Evolutionary conservation across 2,113 vertebrate genomes (phyloP).

Genomic region (Cacatua alba): DNA sequence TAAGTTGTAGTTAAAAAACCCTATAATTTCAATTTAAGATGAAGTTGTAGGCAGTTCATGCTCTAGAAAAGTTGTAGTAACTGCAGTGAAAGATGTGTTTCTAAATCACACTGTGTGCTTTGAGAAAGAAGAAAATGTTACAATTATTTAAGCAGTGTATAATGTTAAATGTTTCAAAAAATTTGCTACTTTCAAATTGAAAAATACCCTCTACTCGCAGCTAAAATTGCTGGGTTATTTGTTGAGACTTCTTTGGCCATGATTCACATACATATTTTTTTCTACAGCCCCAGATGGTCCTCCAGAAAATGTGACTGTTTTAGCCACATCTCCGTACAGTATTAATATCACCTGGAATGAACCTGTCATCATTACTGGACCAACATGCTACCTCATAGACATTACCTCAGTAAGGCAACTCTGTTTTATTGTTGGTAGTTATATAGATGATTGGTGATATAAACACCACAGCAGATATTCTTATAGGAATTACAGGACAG

Average conservation of each 20-base stretch:
- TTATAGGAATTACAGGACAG: not conserved
- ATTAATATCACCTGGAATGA: conserved; percentile 86
- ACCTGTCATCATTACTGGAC: conserved; percentile 87
- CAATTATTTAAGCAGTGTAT: not conserved
- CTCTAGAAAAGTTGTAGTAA: not conserved
- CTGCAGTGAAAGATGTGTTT: not conserved
- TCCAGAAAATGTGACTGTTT: conserved; percentile 82
- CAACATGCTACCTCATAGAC: conserved; percentile 89
- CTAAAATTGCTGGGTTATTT: not conserved
- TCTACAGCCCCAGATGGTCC: conserved; percentile 87
- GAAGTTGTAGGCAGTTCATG: not conserved
- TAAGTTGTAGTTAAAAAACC: not conserved
- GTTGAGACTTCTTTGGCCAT: not conserved
- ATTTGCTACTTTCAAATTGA: not conserved
- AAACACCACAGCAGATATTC: not conserved
- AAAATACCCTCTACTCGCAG: not conserved
- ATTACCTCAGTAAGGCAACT: conserved; percentile 77
- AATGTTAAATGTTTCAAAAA: not conserved
- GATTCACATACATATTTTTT: not conserved
- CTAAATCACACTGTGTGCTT: not conserved
- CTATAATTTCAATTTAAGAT: not conserved
- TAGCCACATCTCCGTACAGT: conserved; percentile 80
- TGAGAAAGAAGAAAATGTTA: not conserved
- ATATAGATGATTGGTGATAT: not conserved
- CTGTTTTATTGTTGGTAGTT: not conserved